Conservation (phyloP, 2,113 vertebrate genomes). For the Hippopotamus amphibius region DNA sequence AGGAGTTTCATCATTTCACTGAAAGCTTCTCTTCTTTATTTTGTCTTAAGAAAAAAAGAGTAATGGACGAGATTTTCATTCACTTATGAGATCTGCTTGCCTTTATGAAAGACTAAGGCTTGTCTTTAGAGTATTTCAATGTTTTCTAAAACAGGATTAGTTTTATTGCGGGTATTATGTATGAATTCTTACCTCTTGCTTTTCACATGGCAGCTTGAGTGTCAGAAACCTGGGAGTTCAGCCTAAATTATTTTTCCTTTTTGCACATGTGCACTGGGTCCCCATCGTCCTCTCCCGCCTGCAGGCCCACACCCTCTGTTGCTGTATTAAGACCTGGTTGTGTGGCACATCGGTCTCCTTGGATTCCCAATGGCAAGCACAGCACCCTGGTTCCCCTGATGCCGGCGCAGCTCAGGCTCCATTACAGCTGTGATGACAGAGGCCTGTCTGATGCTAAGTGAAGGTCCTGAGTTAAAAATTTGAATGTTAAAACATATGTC, state of each 20-base stretch:
- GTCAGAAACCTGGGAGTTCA: neutral
- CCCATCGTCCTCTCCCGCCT: neutral
- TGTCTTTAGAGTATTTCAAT: neutral
- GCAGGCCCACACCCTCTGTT: accelerated
- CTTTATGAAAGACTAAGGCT: neutral
- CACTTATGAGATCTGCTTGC: neutral
- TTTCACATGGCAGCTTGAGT: neutral
- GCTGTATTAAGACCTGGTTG: neutral
- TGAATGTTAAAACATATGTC: neutral
- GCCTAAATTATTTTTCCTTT: neutral
- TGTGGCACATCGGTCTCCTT: accelerated
- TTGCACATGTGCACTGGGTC: neutral
- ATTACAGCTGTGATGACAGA: accelerated
- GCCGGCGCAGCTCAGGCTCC: neutral
- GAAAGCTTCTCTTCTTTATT: conserved; percentile 13
- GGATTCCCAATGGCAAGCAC: neutral
- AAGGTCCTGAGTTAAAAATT: neutral
- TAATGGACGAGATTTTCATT: conserved; percentile 42
- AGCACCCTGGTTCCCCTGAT: neutral
- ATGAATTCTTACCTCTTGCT: neutral
- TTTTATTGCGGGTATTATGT: neutral
- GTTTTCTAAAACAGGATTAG: neutral
- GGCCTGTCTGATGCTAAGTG: neutral
- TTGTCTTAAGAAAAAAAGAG: conserved; percentile 33
- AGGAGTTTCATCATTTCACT: neutral